A percentile compares a stretch with the other conserved stretches of the same genome.
phyloP scores from a whole-genome alignment of 2,888 invertebrate species.

The Ceramica pisi region DNA sequence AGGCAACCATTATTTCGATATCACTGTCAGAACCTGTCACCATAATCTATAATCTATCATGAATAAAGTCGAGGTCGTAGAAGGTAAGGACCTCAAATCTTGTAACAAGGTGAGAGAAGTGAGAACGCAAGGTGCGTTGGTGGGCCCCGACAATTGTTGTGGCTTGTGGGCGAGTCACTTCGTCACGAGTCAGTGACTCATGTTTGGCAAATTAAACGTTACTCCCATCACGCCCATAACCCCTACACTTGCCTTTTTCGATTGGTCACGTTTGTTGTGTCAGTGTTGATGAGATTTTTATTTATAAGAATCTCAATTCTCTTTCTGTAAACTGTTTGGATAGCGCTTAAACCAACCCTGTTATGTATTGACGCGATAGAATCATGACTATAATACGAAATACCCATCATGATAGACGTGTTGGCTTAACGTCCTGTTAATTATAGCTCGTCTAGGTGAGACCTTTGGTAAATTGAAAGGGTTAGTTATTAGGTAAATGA shows the following conservation, averaged over 20 bases:
- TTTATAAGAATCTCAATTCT: constrained; percentile 4
- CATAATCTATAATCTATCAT: constrained; percentile 55
- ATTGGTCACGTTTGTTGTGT: constrained; percentile 42
- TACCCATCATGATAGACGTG: not conserved
- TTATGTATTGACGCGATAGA: not conserved
- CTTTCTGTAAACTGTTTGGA: not conserved
- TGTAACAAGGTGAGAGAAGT: constrained; percentile 73
- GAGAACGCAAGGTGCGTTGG: constrained; percentile 70
- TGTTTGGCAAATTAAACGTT: constrained; percentile 62
- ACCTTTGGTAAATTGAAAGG: not conserved
- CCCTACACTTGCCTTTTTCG: constrained; percentile 36
- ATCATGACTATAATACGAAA: not conserved
- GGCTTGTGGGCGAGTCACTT: constrained; percentile 67
- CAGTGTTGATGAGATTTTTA: constrained; percentile 38
- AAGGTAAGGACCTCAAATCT: constrained; percentile 73
- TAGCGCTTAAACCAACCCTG: not conserved
- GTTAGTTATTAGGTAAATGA: not conserved
- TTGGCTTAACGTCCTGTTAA: not conserved
- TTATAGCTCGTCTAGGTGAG: not conserved
- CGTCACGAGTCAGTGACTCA: constrained; percentile 67
- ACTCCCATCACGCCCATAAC: constrained; percentile 61
- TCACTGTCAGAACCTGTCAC: constrained; percentile 50
- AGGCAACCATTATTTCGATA: constrained; percentile 25
- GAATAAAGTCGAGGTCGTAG: constrained; percentile 74
- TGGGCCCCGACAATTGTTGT: constrained; percentile 65